phyloP scores from a whole-genome alignment of 2,797 vertebrate genomes.

The Mallotus villosus region DNA sequence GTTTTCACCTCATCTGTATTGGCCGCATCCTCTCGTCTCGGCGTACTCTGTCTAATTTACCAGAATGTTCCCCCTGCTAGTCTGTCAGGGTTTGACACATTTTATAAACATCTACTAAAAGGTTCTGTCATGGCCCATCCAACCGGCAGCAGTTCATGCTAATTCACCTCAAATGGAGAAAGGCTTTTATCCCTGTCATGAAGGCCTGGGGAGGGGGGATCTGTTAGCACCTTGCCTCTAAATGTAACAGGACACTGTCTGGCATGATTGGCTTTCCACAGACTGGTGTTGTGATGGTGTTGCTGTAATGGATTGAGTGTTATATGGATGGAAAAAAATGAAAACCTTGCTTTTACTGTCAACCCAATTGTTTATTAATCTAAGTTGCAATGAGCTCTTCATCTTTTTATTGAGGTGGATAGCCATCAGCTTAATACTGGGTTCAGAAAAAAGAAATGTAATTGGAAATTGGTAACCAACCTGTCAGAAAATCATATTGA shows the following conservation, averaged over 20 bases:
- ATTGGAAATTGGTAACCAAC: too few relatives aligned
- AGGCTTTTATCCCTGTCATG: slow-evolving; percentile 33
- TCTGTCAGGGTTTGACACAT: slow-evolving; percentile 47
- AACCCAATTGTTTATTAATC: too few relatives aligned
- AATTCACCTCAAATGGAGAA: slow-evolving; percentile 48
- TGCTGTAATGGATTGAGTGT: slow-evolving; percentile 1
- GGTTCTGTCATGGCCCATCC: slow-evolving; percentile 32
- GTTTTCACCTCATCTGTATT: slow-evolving; percentile 36
- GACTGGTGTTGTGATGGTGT: slow-evolving; percentile 20
- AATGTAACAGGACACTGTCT: slow-evolving; percentile 7
- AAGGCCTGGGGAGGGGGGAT: slow-evolving; percentile 9
- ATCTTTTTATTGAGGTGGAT: too few relatives aligned
- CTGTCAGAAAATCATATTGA: too few relatives aligned
- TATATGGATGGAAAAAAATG: not conserved
- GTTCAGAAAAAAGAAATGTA: too few relatives aligned
- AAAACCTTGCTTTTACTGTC: not conserved
- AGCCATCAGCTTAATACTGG: too few relatives aligned
- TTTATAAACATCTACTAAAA: slow-evolving; percentile 55
- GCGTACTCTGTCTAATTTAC: slow-evolving; percentile 36
- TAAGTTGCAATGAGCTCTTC: too few relatives aligned
- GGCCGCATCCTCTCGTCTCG: slow-evolving; percentile 27
- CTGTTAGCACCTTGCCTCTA: slow-evolving; percentile 16
- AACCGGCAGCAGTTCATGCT: slow-evolving; percentile 38
- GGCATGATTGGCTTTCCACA: slow-evolving; percentile 13
- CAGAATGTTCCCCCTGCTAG: slow-evolving; percentile 40